Percentiles rank a stretch among this genome's conserved stretches.
Conservation (phyloP, 2,797 vertebrate species). For the Galaxias olidus region DNA sequence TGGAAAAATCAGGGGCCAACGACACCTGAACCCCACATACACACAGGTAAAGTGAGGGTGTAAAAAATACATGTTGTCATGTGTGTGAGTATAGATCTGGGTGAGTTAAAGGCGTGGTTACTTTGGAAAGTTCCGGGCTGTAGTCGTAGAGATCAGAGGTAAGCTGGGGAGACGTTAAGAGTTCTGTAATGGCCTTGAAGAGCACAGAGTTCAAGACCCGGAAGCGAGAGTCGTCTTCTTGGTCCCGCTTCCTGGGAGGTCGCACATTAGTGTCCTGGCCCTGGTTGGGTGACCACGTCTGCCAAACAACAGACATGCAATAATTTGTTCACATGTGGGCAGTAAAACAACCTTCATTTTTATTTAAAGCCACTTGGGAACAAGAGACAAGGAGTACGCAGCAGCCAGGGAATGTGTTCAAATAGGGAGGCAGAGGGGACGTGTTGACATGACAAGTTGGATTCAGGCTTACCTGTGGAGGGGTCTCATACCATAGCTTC, state of each 20-base stretch:
- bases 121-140: slow-evolving; percentile 54
- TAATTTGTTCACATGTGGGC: too few relatives aligned
- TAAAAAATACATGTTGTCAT: background rate
- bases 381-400: too few relatives aligned
- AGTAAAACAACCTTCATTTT: too few relatives aligned
- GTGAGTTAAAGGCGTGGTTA: slow-evolving; percentile 17
- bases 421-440: too few relatives aligned
- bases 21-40: slow-evolving; percentile 74
- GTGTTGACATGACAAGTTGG: slow-evolving; percentile 36
- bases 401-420: too few relatives aligned
- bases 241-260: slow-evolving; percentile 53
- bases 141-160: slow-evolving; percentile 48
- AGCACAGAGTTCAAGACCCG: slow-evolving; percentile 72
- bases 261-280: too few relatives aligned
- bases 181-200: slow-evolving; percentile 71
- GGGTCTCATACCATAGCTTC: slow-evolving; percentile 81
- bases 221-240: slow-evolving; percentile 70
- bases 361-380: too few relatives aligned
- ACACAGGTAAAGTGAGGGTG: background rate
- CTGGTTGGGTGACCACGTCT: too few relatives aligned
- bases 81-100: background rate
- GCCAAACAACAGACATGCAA: too few relatives aligned
- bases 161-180: slow-evolving; percentile 73
- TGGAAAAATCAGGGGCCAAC: slow-evolving; percentile 75
- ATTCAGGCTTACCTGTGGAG: slow-evolving; percentile 37